These are phyloP conservation scores for Lepas anatifera DNA, from an alignment of 2,888 invertebrate genomes.

Conservation along the genomic window DNA sequence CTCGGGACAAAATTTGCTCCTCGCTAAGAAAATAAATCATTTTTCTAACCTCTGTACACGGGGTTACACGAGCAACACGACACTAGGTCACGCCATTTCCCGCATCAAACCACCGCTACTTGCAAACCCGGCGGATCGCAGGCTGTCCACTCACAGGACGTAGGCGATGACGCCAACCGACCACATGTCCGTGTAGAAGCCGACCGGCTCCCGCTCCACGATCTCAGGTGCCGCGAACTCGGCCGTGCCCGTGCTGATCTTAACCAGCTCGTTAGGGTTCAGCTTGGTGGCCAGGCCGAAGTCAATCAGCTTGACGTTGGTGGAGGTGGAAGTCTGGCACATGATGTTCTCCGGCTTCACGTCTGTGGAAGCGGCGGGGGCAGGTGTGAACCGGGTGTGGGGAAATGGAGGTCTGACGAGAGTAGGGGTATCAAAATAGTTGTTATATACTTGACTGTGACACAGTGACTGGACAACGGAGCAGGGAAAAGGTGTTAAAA, in stretches of 20 bases:
- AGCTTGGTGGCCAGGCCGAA: conserved; percentile 97
- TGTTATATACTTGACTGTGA: too few relatives aligned
- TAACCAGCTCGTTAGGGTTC: conserved; percentile 96
- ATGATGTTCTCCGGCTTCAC: conserved; percentile 98
- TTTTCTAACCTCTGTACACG: too few relatives aligned
- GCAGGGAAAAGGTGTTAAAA: too few relatives aligned
- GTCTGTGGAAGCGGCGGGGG: conserved; percentile 39
- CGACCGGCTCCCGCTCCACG: conserved; percentile 94
- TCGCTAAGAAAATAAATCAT: too few relatives aligned
- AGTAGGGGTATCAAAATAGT: too few relatives aligned
- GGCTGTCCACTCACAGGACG: conserved; percentile 65
- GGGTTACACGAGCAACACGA: too few relatives aligned
- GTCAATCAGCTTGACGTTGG: conserved; percentile 95
- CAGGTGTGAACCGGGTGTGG: too few relatives aligned
- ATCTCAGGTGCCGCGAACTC: conserved; percentile 99
- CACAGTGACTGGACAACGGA: too few relatives aligned
- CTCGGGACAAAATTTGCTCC: too few relatives aligned
- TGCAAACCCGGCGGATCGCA: background rate
- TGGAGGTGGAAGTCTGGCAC: conserved; percentile 92
- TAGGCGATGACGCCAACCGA: conserved; percentile 97
- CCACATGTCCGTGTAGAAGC: conserved; percentile 99
- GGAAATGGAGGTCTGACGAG: too few relatives aligned
- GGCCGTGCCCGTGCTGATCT: conserved; percentile 97
- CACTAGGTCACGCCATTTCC: too few relatives aligned
- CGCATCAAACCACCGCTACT: too few relatives aligned